A percentile compares a stretch with the other conserved stretches of the same genome.
Evolutionary conservation across 2,797 vertebrate genomes (phyloP).

Genomic region (Syndactyla subalaris): DNA sequence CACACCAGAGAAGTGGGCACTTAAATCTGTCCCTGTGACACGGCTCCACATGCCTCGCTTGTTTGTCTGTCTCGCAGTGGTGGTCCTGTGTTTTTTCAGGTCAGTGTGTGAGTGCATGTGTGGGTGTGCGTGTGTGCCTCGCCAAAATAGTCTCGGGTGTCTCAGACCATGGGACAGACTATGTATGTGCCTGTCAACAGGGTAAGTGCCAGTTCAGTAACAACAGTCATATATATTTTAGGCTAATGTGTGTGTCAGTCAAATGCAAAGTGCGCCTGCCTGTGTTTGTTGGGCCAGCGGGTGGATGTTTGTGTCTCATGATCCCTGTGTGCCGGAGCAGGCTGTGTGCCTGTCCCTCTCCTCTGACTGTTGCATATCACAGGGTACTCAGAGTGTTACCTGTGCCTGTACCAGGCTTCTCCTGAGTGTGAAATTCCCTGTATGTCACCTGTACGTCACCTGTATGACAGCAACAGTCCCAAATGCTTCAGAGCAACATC

Average conservation of each 20-base stretch:
- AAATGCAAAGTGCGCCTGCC: not conserved
- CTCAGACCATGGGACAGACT: not conserved
- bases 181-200: not conserved
- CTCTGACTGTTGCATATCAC: rapidly evolving
- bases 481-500: not conserved
- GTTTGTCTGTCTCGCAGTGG: not conserved
- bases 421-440: rapidly evolving
- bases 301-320: not conserved
- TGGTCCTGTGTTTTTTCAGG: not conserved
- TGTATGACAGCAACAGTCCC: not conserved
- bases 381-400: not conserved
- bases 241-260: not conserved
- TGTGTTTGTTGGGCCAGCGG: not conserved
- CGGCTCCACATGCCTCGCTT: not conserved
- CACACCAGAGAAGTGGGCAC: not conserved
- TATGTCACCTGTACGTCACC: not conserved
- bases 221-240: not conserved
- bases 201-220: not conserved
- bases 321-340: rapidly evolving
- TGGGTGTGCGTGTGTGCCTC: not conserved
- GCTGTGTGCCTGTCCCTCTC: not conserved
- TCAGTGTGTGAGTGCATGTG: not conserved
- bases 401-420: not conserved
- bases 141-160: rapidly evolving
- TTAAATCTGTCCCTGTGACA: not conserved